These are phyloP conservation scores for Phoenicopterus ruber DNA, from an alignment of 2,113 vertebrate species.

Conservation along the genomic window DNA sequence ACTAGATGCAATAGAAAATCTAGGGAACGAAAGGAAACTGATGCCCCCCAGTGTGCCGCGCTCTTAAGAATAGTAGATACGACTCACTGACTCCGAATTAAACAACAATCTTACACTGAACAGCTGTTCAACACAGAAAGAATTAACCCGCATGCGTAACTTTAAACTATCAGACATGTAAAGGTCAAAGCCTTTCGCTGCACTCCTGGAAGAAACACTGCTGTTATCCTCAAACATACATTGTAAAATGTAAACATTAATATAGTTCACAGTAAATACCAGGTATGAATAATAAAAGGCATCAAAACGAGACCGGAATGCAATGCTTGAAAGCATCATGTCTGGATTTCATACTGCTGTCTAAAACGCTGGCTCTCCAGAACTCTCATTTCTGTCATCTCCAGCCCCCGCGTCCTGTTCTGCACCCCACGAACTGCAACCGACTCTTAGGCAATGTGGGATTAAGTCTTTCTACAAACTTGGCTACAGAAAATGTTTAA, in stretches of 20 bases:
- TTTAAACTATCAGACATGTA: not conserved
- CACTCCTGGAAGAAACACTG: not conserved
- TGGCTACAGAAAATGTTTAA: not conserved
- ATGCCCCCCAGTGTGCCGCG: accelerated
- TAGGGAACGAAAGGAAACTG: accelerated
- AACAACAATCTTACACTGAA: too few relatives aligned
- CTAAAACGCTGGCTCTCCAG: not conserved
- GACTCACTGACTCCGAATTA: not conserved
- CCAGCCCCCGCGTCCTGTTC: not conserved
- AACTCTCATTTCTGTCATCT: not conserved
- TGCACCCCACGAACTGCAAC: not conserved
- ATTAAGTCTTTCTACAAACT: not conserved
- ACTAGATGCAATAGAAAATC: not conserved
- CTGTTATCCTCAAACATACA: not conserved
- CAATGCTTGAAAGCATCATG: not conserved
- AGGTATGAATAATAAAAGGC: not conserved
- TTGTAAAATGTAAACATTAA: accelerated
- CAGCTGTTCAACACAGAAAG: too few relatives aligned
- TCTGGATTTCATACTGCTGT: accelerated
- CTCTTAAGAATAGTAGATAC: not conserved
- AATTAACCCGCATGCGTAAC: not conserved
- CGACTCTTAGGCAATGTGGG: not conserved
- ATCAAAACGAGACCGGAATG: not conserved
- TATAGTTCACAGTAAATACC: not conserved
- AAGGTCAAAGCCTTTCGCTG: not conserved